Conservation (phyloP, 2,888 invertebrate species). For the Tachina fera region DNA sequence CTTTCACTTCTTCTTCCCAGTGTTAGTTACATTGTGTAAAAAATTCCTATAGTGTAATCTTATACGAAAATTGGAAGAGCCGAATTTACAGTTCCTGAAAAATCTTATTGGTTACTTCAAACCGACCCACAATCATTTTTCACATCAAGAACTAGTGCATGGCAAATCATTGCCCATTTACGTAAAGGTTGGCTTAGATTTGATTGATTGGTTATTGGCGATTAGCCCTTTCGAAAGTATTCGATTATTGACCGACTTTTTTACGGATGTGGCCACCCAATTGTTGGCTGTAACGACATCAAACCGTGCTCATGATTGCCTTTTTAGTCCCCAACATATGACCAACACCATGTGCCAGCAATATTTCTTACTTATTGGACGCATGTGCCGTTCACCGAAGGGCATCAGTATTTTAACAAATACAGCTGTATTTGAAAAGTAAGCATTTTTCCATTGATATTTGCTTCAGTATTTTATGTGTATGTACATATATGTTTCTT, state of each 20-base stretch:
- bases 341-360: conserved; percentile 95
- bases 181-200: conserved; percentile 81
- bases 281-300: conserved; percentile 89
- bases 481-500: not conserved
- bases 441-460: conserved; percentile 77
- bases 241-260: conserved; percentile 89
- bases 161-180: conserved; percentile 79
- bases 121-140: conserved; percentile 94
- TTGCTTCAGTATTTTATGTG: not conserved
- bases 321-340: conserved; percentile 94
- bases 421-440: conserved; percentile 90
- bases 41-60: conserved; percentile 81
- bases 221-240: conserved; percentile 86
- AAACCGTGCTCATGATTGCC: conserved; percentile 91
- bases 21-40: not conserved
- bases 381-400: conserved; percentile 88
- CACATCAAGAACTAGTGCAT: conserved; percentile 89
- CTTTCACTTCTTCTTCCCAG: not conserved
- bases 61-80: conserved; percentile 86
- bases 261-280: conserved; percentile 91
- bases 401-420: conserved; percentile 89
- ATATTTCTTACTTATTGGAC: conserved; percentile 96
- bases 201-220: conserved; percentile 81
- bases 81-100: conserved; percentile 86
- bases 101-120: conserved; percentile 92